These are phyloP conservation scores for Thunnus albacares DNA, from an alignment of 2,797 vertebrate genomes.

Conservation along the genomic window DNA sequence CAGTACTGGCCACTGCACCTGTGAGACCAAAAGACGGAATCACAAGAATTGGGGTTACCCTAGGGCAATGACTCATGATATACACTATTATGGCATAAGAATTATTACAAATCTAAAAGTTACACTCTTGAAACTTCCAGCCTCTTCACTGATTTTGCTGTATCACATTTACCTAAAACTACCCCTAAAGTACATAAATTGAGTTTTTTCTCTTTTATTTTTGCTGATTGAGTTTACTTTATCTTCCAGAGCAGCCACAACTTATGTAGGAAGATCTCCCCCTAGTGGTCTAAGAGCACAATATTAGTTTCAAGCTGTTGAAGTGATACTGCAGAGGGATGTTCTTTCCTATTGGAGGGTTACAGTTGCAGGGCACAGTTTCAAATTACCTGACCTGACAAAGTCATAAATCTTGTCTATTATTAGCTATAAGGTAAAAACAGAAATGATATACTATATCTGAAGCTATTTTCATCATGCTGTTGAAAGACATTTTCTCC, in stretches of 20 bases:
- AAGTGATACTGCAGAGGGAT: constrained; percentile 60
- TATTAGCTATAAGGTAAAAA: constrained; percentile 79
- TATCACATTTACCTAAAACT: constrained; percentile 17
- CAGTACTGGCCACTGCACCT: constrained; percentile 98
- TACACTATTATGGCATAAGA: not conserved
- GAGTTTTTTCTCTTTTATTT: not conserved
- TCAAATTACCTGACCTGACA: constrained; percentile 75
- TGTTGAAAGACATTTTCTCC: constrained; percentile 65
- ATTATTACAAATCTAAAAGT: not conserved
- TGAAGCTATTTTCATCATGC: constrained; percentile 62
- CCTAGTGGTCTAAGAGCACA: constrained; percentile 79
- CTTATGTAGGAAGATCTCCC: constrained; percentile 84
- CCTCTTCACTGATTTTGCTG: not conserved
- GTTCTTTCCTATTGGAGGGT: constrained; percentile 59
- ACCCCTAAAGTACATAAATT: not conserved
- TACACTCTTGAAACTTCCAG: not conserved
- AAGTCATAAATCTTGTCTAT: constrained; percentile 76
- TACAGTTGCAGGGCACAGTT: constrained; percentile 72
- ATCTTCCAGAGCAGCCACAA: constrained; percentile 21
- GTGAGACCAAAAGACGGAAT: constrained; percentile 80
- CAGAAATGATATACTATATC: constrained; percentile 74
- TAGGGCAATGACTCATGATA: constrained; percentile 49
- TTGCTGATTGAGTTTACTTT: constrained; percentile 16
- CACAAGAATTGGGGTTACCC: constrained; percentile 79
- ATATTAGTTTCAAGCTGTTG: constrained; percentile 43